Evolutionary conservation across 1,140 invertebrate genomes (phyloP), one percentile per base, ranked within the genome.

Genomic region (Pseudomyrmex sp.): DNA sequence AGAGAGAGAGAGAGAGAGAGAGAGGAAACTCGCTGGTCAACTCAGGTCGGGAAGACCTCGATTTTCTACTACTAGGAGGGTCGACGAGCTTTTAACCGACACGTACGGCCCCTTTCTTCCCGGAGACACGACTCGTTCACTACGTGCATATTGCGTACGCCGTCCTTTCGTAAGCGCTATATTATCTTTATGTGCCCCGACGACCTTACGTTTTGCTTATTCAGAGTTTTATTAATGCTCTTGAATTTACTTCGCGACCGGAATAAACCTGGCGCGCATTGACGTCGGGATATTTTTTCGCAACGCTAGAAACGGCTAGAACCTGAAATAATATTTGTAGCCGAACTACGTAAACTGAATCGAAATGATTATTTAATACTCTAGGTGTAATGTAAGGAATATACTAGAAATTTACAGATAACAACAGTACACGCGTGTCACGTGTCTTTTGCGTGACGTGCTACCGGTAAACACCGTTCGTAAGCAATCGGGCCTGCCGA

Each of bases 181-280:
- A 82, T 86, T 86, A 82, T 73, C 84, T 85, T 85, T 86, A 68
- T 48, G 50, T 10, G 15, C 66, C 74, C 48, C 63, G 48, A 54
- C 63, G 69, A 75, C 61, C 68, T 72, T 59, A 79, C 65, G 74
- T 69, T 75, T 52, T 63, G 83, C 76, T 80, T 80, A 80, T 80
- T 80, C 76, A 80, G 66, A 66, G 76, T 80, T 80, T 80, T 80
- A 80, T 80, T 80, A 80, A 80, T 80, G 76, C 66, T 66, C 66
- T 70, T 80, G 76, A 80, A 80, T 80, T 80, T 70, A 72, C 76
- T 80, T 54, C 76, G 76, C 76, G 76, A 72, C 76, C 56, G 76
- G 76, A 80, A 80, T 80, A 80, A 80, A 80, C 35, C 44, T 46
- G 56, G 50, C 35, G 35, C 35, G 18, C 75, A 69, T 69, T 69